Conservation (phyloP, 1,140 invertebrate species). For the Drosophila pectinifera region DNA sequence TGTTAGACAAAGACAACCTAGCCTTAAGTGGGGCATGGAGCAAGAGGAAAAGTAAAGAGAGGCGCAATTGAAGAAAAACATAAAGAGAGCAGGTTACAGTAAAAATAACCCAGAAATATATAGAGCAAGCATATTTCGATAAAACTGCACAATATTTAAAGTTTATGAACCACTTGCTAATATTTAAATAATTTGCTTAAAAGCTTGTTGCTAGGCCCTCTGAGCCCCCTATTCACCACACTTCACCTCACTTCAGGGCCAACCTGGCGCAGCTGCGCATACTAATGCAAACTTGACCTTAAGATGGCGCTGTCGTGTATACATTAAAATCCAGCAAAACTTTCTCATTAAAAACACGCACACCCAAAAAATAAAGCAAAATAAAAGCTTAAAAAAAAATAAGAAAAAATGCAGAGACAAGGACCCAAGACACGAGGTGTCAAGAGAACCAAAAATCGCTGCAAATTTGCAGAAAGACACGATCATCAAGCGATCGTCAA, state of each 20-base stretch:
- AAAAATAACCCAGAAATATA: conserved; percentile 5
- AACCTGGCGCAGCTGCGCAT: conserved; percentile 35
- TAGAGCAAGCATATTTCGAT: not conserved
- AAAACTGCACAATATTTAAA: no score
- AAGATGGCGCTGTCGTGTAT: conserved; percentile 52
- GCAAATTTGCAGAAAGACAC: conserved; percentile 21
- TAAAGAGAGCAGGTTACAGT: not conserved
- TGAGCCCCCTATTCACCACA: not conserved
- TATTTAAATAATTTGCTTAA: no score
- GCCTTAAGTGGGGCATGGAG: not conserved
- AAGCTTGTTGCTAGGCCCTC: not conserved
- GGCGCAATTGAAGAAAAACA: conserved; percentile 16
- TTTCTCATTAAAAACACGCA: conserved; percentile 66
- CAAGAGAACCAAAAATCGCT: conserved; percentile 6
- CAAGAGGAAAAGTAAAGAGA: not conserved
- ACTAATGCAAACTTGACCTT: conserved; percentile 77
- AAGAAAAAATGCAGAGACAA: conserved; percentile 39
- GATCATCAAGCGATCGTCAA: conserved; percentile 39
- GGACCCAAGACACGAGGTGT: conserved; percentile 37
- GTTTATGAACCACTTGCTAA: no score
- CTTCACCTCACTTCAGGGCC: conserved; percentile 2
- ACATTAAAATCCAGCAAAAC: no score
- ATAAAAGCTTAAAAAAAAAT: conserved; percentile 36
- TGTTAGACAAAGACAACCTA: not conserved
- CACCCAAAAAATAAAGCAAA: conserved; percentile 4